Evolutionary conservation across 2,113 vertebrate species (phyloP).

Genomic region (Zeus faber): DNA sequence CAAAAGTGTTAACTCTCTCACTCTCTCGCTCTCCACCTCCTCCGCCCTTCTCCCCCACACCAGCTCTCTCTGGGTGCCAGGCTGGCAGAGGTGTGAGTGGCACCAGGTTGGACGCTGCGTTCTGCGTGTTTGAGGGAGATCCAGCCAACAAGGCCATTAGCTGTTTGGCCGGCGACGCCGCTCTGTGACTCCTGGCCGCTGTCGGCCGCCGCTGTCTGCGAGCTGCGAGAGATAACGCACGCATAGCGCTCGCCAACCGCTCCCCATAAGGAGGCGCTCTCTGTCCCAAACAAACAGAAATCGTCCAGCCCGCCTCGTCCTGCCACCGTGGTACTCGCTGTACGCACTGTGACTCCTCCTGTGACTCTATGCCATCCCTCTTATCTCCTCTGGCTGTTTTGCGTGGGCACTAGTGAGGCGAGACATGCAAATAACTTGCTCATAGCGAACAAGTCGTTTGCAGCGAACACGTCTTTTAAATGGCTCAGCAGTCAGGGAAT

Average conservation of each 20-base stretch:
- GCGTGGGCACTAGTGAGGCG: too few species aligned
- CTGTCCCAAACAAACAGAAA: too few species aligned
- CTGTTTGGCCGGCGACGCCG: not conserved
- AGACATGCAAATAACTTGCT: too few species aligned
- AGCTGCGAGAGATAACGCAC: not conserved
- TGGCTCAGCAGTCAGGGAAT: too few species aligned
- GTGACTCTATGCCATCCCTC: too few species aligned
- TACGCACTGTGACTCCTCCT: too few species aligned
- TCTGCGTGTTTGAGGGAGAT: slow-evolving; percentile 8
- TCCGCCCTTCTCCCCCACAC: slow-evolving; percentile 21
- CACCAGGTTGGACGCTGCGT: not conserved
- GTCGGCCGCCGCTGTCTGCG: not conserved
- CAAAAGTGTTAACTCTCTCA: slow-evolving; percentile 16
- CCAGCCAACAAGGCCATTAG: slow-evolving; percentile 22
- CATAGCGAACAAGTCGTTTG: too few species aligned
- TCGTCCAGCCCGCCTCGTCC: not conserved
- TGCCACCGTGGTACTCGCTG: not conserved
- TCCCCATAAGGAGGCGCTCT: too few species aligned
- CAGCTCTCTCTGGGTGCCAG: slow-evolving; percentile 20
- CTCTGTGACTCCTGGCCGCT: not conserved
- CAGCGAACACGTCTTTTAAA: too few species aligned
- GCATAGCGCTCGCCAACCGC: too few species aligned
- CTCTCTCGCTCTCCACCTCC: not conserved
- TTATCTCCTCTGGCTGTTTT: too few species aligned
- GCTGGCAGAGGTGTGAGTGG: slow-evolving; percentile 17